Conservation (phyloP, 1,140 invertebrate genomes). For the Sitophilus oryzae region DNA sequence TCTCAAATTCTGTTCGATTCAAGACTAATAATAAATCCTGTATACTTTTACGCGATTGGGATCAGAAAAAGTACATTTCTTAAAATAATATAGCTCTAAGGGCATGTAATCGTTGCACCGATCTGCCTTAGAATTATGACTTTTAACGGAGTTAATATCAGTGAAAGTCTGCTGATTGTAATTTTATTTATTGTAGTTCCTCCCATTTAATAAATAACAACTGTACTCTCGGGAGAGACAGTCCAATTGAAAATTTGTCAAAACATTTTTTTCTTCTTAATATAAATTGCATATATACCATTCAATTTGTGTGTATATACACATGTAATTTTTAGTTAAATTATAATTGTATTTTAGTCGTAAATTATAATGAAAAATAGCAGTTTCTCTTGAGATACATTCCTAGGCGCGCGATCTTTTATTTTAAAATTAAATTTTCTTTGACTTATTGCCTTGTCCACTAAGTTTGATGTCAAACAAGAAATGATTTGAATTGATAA, state of each 20-base stretch:
- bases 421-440: no score
- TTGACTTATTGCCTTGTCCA: no score
- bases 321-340: no score
- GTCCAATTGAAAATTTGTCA: constrained; percentile 17
- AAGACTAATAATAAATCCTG: background rate
- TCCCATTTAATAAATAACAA: constrained; percentile 17
- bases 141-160: constrained; percentile 20
- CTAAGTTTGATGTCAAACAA: no score
- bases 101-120: constrained; percentile 11
- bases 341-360: no score
- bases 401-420: no score
- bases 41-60: background rate
- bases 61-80: background rate
- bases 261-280: background rate
- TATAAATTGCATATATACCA: background rate
- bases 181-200: constrained; percentile 17
- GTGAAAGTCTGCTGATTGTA: constrained; percentile 9
- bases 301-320: background rate
- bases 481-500: no score
- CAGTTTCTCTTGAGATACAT: no score
- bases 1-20: no score
- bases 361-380: no score
- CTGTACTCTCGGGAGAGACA: constrained; percentile 6
- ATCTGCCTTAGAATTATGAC: constrained; percentile 18
- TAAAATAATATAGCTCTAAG: constrained; percentile 17